phyloP scores from a whole-genome alignment of 2,888 invertebrate genomes.

The Hermaeophaga mercurialis region DNA sequence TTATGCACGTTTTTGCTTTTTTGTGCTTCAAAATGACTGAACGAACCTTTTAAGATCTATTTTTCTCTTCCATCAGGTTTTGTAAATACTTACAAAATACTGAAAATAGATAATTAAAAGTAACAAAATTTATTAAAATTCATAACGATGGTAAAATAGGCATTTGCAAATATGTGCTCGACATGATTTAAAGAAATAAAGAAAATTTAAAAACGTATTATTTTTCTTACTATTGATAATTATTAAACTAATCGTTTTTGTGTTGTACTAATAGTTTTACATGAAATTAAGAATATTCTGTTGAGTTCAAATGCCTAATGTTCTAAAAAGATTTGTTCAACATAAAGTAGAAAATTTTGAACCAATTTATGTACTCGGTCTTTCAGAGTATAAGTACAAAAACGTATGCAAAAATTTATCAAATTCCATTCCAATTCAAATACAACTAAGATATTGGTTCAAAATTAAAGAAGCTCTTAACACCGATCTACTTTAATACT shows the following conservation, averaged over 20 bases:
- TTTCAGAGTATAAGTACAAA: constrained; percentile 36
- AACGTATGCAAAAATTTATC: constrained; percentile 14
- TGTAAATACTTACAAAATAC: not conserved
- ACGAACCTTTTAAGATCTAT: constrained; percentile 21
- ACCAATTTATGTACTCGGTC: constrained; percentile 31
- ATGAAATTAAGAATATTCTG: too few species aligned
- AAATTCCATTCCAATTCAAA: constrained; percentile 17
- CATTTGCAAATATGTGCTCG: too few species aligned
- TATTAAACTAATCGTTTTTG: too few species aligned
- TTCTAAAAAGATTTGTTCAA: constrained; percentile 9
- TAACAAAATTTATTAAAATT: too few species aligned
- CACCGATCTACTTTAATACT: not conserved
- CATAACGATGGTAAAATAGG: too few species aligned
- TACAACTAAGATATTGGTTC: constrained; percentile 23
- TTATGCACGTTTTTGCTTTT: constrained; percentile 40
- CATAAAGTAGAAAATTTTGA: constrained; percentile 27
- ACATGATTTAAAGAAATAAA: too few species aligned
- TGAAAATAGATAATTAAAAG: too few species aligned
- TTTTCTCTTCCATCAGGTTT: constrained; percentile 5
- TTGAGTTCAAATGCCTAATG: not conserved
- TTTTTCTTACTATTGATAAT: too few species aligned
- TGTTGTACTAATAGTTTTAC: too few species aligned
- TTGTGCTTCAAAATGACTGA: constrained; percentile 32
- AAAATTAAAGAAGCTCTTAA: constrained; percentile 14
- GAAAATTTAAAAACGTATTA: too few species aligned